Evolutionary conservation across 2,888 invertebrate species (phyloP).

Genomic region (Pandemis cinnamomeana): DNA sequence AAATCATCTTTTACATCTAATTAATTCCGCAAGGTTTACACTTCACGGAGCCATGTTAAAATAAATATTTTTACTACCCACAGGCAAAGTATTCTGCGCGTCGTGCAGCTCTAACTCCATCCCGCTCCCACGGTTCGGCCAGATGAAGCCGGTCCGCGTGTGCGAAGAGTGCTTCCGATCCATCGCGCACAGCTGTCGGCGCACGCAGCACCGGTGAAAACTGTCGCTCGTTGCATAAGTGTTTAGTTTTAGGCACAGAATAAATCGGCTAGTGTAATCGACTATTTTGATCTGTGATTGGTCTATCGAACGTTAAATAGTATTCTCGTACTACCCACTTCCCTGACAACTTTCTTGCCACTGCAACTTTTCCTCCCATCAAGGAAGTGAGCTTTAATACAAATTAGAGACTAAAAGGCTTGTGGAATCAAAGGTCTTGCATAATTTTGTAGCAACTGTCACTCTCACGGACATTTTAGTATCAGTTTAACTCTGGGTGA

Average conservation of each 20-base stretch:
- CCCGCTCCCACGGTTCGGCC: slow-evolving; percentile 96
- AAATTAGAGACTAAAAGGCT: background rate
- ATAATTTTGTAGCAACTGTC: too few species aligned
- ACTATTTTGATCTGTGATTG: too few species aligned
- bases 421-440: too few species aligned
- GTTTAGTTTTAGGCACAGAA: background rate
- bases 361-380: too few species aligned
- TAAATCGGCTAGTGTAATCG: background rate
- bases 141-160: slow-evolving; percentile 96
- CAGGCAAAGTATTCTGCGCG: slow-evolving; percentile 95
- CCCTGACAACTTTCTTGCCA: background rate
- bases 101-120: slow-evolving; percentile 97
- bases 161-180: slow-evolving; percentile 92
- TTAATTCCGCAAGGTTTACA: too few species aligned
- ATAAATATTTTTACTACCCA: slow-evolving; percentile 53
- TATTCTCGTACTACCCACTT: too few species aligned
- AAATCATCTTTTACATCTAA: too few species aligned
- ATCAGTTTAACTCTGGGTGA: too few species aligned
- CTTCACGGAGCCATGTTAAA: background rate
- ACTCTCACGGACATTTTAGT: too few species aligned
- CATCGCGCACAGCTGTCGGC: slow-evolving; percentile 58
- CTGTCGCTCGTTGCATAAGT: background rate
- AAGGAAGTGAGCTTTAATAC: background rate
- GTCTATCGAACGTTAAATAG: too few species aligned
- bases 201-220: slow-evolving; percentile 59